Conservation (phyloP, 92 coral and sea anemone species). For the Isaurus tuberculatus region DNA sequence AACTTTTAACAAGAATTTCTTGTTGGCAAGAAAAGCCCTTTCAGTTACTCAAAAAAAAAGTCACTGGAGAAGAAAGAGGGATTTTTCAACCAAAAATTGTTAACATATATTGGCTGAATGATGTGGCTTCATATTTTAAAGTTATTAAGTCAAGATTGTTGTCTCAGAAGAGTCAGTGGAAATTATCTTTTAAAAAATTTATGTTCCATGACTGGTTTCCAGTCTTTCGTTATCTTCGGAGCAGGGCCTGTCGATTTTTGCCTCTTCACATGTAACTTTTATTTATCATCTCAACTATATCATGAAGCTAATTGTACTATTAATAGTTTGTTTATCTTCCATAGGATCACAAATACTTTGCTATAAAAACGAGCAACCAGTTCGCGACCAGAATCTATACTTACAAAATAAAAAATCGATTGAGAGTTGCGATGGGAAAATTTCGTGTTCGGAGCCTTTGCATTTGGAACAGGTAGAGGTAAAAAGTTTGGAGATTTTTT, state of each 20-base stretch:
- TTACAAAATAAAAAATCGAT: background rate
- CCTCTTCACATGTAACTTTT: background rate
- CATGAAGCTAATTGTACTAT: slow-evolving; percentile 2
- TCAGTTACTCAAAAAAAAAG: too few species aligned
- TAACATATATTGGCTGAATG: too few species aligned
- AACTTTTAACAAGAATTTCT: too few species aligned
- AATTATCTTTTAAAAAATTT: too few species aligned
- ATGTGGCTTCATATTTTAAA: too few species aligned
- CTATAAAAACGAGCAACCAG: background rate
- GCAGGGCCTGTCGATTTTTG: slow-evolving; percentile 14
- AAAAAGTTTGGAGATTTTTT: background rate
- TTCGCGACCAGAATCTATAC: background rate
- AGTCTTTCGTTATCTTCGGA: background rate
- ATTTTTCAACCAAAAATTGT: too few species aligned
- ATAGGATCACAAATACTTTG: background rate
- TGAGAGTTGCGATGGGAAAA: slow-evolving; percentile 11
- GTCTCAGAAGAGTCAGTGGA: too few species aligned
- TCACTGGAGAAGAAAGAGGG: too few species aligned
- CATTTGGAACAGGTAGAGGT: background rate
- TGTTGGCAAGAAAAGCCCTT: too few species aligned
- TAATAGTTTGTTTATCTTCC: background rate
- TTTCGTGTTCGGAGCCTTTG: background rate
- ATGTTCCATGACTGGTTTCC: background rate
- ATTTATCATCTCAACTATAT: too few species aligned
- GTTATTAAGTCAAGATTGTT: too few species aligned